Evolutionary conservation across 92 coral and sea anemone genomes (phyloP).

Genomic region (Pocillopora grandis): DNA sequence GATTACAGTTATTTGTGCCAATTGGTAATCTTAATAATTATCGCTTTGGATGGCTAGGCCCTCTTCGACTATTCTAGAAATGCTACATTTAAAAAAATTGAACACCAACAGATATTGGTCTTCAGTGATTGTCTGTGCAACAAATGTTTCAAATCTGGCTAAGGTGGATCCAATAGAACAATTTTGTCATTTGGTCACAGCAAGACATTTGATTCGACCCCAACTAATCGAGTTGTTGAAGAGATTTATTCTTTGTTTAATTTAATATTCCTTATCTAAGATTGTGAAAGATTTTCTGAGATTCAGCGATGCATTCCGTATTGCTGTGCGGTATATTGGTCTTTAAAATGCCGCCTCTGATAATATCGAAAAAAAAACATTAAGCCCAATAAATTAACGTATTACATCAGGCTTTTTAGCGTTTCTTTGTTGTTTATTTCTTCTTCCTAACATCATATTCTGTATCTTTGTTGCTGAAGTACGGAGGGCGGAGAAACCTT

Average conservation of each 20-base stretch:
- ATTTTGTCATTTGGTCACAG: no score
- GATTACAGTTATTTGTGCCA: not conserved
- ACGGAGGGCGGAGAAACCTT: conserved; percentile 32
- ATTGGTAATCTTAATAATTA: not conserved
- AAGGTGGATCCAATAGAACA: no score
- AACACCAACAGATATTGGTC: not conserved
- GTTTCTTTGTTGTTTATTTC: conserved; percentile 18
- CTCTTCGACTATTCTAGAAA: not conserved
- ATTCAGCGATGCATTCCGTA: conserved; percentile 20
- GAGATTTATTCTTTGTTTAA: conserved; percentile 9
- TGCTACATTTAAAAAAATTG: not conserved
- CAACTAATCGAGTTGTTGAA: not conserved
- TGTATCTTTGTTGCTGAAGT: conserved; percentile 22
- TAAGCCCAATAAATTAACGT: not conserved
- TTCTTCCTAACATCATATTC: conserved; percentile 11
- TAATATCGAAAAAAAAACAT: not conserved
- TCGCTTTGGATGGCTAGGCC: not conserved
- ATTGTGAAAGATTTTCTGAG: not conserved
- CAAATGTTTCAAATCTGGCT: not conserved
- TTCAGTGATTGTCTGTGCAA: not conserved
- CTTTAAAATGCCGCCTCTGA: not conserved
- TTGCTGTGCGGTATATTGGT: conserved; percentile 21
- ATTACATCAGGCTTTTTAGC: not conserved
- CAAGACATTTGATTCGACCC: no score
- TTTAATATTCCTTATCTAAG: conserved; percentile 1